Conservation (phyloP, 2,888 invertebrate species). For the Torymus auratus region DNA sequence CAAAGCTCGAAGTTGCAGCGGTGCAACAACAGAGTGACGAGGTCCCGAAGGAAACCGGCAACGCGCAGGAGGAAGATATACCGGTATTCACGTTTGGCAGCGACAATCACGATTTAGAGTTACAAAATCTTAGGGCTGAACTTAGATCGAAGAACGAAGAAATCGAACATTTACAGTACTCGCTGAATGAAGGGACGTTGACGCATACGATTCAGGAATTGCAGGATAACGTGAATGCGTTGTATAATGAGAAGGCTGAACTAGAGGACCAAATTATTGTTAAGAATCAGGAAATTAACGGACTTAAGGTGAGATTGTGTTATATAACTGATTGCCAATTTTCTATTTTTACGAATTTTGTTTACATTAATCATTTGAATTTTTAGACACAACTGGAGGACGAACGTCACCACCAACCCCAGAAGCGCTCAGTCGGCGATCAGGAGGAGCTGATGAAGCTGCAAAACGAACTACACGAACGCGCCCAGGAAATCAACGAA, state of each 20-base stretch:
- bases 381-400: constrained; percentile 28
- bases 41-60: background rate
- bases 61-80: constrained; percentile 58
- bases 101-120: constrained; percentile 57
- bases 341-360: background rate
- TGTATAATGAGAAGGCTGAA: constrained; percentile 68
- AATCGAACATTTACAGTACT: constrained; percentile 85
- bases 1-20: background rate
- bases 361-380: background rate
- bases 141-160: constrained; percentile 84
- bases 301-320: constrained; percentile 36
- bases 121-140: constrained; percentile 62
- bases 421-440: constrained; percentile 59
- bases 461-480: constrained; percentile 66
- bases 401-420: background rate
- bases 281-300: constrained; percentile 48
- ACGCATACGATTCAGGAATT: constrained; percentile 74
- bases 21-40: constrained; percentile 3
- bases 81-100: constrained; percentile 66
- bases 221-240: constrained; percentile 70
- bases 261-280: constrained; percentile 63
- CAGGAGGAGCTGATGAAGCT: constrained; percentile 66
- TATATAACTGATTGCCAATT: background rate
- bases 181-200: constrained; percentile 78
- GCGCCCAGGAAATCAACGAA: constrained; percentile 68